Percentiles rank a stretch among this genome's conserved stretches.
These are phyloP conservation scores for Adelges cooleyi DNA, from an alignment of 1,140 invertebrate species.

Conservation along the genomic window DNA sequence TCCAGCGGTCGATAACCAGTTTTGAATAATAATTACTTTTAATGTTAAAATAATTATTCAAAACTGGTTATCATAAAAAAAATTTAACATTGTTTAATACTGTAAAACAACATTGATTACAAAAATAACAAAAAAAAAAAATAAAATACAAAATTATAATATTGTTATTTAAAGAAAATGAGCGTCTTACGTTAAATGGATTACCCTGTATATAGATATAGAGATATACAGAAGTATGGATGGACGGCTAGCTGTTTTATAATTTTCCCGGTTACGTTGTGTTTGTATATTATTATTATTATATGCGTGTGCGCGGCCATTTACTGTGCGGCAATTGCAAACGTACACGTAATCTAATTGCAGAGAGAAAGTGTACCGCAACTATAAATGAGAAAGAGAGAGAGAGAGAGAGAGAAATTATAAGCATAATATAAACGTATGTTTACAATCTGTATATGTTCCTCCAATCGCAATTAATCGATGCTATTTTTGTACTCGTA, in stretches of 20 bases:
- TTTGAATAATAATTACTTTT: no score
- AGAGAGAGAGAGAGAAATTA: neutral
- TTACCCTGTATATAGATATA: neutral
- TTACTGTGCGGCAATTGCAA: neutral
- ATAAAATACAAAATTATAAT: no score
- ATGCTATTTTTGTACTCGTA: constrained; percentile 17
- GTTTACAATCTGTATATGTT: no score
- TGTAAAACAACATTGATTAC: no score
- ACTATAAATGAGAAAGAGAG: neutral
- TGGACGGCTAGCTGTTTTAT: neutral
- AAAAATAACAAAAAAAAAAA: no score
- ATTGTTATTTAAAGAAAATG: no score
- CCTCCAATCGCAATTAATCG: neutral
- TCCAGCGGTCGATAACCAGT: no score
- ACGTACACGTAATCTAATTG: constrained; percentile 17
- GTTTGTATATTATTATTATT: neutral
- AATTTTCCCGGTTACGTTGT: neutral
- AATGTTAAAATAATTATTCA: no score
- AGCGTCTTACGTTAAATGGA: no score
- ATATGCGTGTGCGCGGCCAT: neutral
- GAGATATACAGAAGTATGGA: neutral
- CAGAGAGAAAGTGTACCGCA: constrained; percentile 15
- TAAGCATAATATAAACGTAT: no score
- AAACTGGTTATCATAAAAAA: no score
- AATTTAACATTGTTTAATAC: no score